Conservation (phyloP, 37 sponge, comb jelly and placozoan species). For the Spongia lamella region DNA sequence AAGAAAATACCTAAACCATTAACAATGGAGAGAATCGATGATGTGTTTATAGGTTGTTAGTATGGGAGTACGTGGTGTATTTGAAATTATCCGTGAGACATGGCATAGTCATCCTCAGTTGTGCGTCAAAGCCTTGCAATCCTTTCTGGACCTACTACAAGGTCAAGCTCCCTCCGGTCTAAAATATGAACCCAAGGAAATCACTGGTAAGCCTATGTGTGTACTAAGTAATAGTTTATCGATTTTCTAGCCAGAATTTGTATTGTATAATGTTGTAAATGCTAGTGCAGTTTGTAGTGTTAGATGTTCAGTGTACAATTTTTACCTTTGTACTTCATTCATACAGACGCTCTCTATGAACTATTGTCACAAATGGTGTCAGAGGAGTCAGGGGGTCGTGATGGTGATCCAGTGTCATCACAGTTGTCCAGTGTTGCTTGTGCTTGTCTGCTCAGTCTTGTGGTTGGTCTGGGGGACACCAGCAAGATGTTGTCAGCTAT, state of each 20-base stretch:
- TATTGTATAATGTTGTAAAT: neutral
- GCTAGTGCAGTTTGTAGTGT: too few relatives aligned
- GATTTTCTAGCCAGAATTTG: too few relatives aligned
- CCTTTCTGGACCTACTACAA: constrained; percentile 76
- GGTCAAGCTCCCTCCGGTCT: constrained; percentile 68
- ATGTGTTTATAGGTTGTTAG: constrained; percentile 53
- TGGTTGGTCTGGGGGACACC: constrained; percentile 83
- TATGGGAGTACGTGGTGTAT: constrained; percentile 81
- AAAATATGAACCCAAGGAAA: constrained; percentile 77
- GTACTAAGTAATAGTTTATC: too few relatives aligned
- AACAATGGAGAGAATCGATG: neutral
- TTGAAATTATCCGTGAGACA: constrained; percentile 76
- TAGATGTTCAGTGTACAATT: too few relatives aligned
- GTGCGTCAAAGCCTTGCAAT: constrained; percentile 68
- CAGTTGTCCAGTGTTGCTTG: constrained; percentile 70
- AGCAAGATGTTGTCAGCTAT: constrained; percentile 74
- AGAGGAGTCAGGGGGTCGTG: constrained; percentile 3
- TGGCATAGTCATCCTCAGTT: constrained; percentile 73
- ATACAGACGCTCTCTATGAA: constrained; percentile 73
- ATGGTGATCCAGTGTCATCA: neutral
- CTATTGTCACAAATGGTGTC: constrained; percentile 82
- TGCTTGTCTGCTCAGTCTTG: constrained; percentile 80
- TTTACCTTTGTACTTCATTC: neutral
- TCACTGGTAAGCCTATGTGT: constrained; percentile 43
- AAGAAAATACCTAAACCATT: neutral